Evolutionary conservation across 2,888 invertebrate species (phyloP).

Genomic region (Synanthedon tipuliformis): DNA sequence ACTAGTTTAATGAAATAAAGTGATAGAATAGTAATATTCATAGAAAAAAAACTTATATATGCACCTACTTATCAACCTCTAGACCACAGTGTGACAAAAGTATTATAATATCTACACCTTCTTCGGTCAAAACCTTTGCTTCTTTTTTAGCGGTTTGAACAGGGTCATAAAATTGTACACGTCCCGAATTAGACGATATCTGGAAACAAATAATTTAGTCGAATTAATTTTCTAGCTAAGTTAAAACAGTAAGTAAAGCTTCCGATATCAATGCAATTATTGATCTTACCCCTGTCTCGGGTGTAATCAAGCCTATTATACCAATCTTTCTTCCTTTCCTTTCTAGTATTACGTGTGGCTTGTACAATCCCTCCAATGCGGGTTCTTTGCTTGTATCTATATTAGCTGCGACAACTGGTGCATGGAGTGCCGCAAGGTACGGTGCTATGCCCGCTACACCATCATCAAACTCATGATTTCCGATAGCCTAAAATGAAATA

Average conservation of each 20-base stretch:
- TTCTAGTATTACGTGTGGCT: conserved; percentile 73
- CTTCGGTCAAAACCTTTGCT: conserved; percentile 68
- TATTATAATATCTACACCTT: conserved; percentile 81
- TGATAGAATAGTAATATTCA: neutral
- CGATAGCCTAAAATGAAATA: conserved; percentile 73
- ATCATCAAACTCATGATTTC: conserved; percentile 90
- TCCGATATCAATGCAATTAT: neutral
- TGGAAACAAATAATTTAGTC: conserved; percentile 23
- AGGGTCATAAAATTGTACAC: conserved; percentile 75
- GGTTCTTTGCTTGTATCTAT: conserved; percentile 77
- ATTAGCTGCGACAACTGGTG: conserved; percentile 80
- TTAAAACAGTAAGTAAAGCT: too few species aligned
- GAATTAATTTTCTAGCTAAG: neutral
- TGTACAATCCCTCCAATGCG: conserved; percentile 68
- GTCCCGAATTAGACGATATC: conserved; percentile 72
- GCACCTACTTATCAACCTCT: conserved; percentile 68
- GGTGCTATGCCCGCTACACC: conserved; percentile 77
- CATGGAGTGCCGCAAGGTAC: conserved; percentile 73
- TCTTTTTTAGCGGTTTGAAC: conserved; percentile 72
- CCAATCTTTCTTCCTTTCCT: conserved; percentile 78
- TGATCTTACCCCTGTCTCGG: conserved; percentile 70
- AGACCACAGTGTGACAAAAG: conserved; percentile 87
- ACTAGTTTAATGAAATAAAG: neutral
- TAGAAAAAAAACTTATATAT: neutral
- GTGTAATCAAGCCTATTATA: conserved; percentile 81